Conservation (phyloP, 2,888 invertebrate genomes). For the Phengaris arion region DNA sequence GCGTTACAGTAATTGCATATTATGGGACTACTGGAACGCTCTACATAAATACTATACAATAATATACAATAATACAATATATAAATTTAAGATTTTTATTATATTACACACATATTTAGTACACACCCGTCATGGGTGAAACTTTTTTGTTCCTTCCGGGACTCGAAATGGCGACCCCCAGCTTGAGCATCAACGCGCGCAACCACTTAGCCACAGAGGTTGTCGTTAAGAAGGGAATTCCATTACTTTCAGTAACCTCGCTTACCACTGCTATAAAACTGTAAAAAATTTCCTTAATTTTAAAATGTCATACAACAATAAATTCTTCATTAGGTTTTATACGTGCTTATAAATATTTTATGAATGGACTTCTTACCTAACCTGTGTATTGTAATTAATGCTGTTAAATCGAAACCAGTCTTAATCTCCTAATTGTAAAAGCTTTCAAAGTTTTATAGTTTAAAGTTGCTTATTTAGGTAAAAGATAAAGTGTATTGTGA, state of each 20-base stretch:
- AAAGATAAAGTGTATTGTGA: neutral
- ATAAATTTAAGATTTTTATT: no score
- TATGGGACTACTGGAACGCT: no score
- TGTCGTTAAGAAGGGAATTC: neutral
- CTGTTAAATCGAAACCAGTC: slow-evolving; percentile 9
- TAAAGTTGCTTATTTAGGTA: slow-evolving; percentile 10
- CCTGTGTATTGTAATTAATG: slow-evolving; percentile 6
- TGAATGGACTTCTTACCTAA: slow-evolving; percentile 6
- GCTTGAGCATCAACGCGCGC: no score
- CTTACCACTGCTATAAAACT: neutral
- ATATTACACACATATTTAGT: no score
- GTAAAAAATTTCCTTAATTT: neutral
- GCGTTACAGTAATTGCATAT: no score
- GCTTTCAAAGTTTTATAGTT: slow-evolving; percentile 8
- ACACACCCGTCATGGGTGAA: no score
- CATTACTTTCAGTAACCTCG: neutral
- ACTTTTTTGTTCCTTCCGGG: no score
- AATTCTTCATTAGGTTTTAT: slow-evolving; percentile 3
- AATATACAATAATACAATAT: no score
- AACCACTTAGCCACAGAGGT: no score
- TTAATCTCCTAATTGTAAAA: slow-evolving; percentile 8
- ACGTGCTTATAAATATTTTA: neutral
- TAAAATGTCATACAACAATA: neutral
- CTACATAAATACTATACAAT: no score
- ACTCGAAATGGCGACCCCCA: no score